A percentile compares a stretch with the other conserved stretches of the same genome.
Evolutionary conservation across 2,113 vertebrate species (phyloP).

Genomic region (Cyphomyrus discorhynchus): DNA sequence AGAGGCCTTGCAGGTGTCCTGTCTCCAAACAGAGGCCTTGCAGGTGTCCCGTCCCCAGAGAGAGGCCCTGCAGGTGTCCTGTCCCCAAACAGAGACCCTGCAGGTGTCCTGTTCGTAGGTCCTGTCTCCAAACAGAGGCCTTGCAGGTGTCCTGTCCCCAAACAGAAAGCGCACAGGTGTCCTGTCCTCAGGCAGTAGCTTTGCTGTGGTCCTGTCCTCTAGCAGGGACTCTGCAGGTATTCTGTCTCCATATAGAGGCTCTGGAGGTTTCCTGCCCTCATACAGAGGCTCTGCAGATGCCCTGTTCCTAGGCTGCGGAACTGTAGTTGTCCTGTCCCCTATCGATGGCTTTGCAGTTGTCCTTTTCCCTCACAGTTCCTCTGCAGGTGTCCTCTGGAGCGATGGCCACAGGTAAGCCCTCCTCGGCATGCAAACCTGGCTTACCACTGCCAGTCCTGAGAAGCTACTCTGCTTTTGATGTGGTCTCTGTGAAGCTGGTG

Average conservation of each 20-base stretch:
- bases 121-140: not conserved
- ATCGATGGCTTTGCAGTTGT: not conserved
- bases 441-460: not conserved
- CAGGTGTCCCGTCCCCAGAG: not conserved
- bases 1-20: not conserved
- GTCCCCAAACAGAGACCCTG: fast-evolving
- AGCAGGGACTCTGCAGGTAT: not conserved
- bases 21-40: not conserved
- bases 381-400: not conserved
- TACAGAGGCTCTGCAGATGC: not conserved
- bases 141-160: too few species aligned
- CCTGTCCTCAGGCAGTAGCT: not conserved
- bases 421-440: not conserved
- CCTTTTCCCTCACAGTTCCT: not conserved
- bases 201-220: not conserved
- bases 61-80: not conserved
- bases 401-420: not conserved
- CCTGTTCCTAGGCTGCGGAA: not conserved
- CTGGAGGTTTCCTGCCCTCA: not conserved
- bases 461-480: not conserved
- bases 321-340: not conserved
- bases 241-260: not conserved
- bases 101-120: too few species aligned
- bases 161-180: not conserved
- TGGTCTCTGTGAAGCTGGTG: not conserved